A percentile compares a stretch with the other conserved stretches of the same genome.
Evolutionary conservation across 2,113 vertebrate species (phyloP).

Genomic region (Lepidothrix coronata): DNA sequence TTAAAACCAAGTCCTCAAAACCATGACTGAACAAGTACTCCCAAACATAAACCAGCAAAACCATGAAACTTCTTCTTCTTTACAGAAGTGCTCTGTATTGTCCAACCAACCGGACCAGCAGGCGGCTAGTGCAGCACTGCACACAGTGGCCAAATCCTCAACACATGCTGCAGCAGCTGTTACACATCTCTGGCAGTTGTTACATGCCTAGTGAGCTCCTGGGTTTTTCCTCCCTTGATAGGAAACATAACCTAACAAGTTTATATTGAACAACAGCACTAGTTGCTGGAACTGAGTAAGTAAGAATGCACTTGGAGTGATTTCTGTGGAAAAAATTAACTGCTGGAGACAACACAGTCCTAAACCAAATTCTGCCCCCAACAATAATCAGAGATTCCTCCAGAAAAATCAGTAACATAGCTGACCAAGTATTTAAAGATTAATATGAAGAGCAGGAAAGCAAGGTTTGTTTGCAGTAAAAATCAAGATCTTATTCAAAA

Average conservation of each 20-base stretch:
- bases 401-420: background rate
- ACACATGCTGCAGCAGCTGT: rapidly evolving
- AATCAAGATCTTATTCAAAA: background rate
- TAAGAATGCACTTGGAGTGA: background rate
- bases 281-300: background rate
- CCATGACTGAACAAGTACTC: background rate
- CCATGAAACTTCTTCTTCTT: background rate
- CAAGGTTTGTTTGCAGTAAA: background rate
- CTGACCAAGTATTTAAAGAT: background rate
- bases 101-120: rapidly evolving
- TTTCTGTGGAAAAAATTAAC: background rate
- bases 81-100: background rate
- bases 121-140: background rate
- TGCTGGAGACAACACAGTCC: background rate
- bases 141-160: rapidly evolving
- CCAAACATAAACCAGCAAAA: background rate
- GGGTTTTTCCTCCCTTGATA: background rate
- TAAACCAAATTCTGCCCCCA: background rate
- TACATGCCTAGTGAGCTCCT: background rate
- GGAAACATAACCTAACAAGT: background rate
- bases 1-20: background rate
- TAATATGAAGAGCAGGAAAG: background rate
- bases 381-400: background rate
- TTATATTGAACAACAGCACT: background rate
- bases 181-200: background rate